phyloP scores from a whole-genome alignment of 2,888 invertebrate species.

The Crocallis elinguaria region DNA sequence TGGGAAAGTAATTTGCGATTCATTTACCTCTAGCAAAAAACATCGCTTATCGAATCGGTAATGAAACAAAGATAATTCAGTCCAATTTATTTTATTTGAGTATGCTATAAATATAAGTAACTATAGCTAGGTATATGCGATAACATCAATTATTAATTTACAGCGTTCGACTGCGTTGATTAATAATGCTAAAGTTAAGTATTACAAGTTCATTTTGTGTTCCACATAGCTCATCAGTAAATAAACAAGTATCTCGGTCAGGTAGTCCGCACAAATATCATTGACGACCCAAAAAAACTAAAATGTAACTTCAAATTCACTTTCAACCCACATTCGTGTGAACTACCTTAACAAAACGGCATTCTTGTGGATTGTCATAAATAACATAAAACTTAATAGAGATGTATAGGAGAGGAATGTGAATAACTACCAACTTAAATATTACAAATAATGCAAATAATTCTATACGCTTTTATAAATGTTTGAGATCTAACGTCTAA shows the following conservation, averaged over 20 bases:
- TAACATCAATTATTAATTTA: conserved; percentile 22
- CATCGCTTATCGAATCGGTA: conserved; percentile 35
- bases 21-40: conserved; percentile 26
- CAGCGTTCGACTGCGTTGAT: conserved; percentile 10
- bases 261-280: conserved; percentile 33
- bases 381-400: conserved; percentile 23
- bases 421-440: conserved; percentile 16
- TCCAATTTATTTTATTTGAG: conserved; percentile 50
- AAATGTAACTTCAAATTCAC: conserved; percentile 36
- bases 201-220: conserved; percentile 27
- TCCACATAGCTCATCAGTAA: conserved; percentile 24
- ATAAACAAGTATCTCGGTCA: conserved; percentile 27
- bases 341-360: conserved; percentile 27
- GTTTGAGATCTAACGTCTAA: conserved; percentile 23
- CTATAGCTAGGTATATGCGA: conserved; percentile 25
- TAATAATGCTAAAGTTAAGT: conserved; percentile 13
- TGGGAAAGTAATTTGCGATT: conserved; percentile 28
- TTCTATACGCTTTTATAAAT: conserved; percentile 11
- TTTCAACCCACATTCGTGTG: conserved; percentile 38
- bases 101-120: conserved; percentile 47
- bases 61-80: conserved; percentile 50
- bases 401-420: conserved; percentile 20
- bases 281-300: conserved; percentile 36
- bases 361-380: conserved; percentile 27
- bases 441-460: conserved; percentile 21